Evolutionary conservation across 2,113 vertebrate species (phyloP), one percentile per base, ranked within the genome.

Genomic region (Cricetomys ansorgei): DNA sequence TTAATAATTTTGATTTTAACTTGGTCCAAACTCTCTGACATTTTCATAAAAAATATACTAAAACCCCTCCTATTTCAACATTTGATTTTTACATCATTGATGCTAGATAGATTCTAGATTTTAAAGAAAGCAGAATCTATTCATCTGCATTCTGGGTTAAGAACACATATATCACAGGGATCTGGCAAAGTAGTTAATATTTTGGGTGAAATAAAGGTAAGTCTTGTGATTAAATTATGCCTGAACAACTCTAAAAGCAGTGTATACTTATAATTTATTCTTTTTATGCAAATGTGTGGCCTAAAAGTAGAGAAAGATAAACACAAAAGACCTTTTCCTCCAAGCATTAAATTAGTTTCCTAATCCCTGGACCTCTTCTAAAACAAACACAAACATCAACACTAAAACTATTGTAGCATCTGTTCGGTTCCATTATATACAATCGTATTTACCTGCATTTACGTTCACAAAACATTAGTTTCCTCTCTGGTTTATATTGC

Each of bases 401-500:
- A 67, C 62, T 62, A 94, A 89, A 91, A 55, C 62, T 55, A 5
- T 79, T 73, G 7, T 75, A 79, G 31, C 50, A 96, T 88, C 75
- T 96, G 53, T 86, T 86, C 77, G 40, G 7, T 96, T 92, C 88
- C 91, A 72, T 75, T 92, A n/a, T 10, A 27, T 27, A 67, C 1
- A 94, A 29, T 13, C 67, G 25, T 11, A 87, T 34, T 93, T 29
- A n/a, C 3, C n/a, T n/a, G 19, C 1, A 53, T 65, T 95, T 84
- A 69, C 13, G 75, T 64, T 37, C 67, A 81, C 73, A 73, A 95
- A 81, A 94, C 13, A 81, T 67, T 37, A 23, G 92, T 92, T 65
- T 95, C 15, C 34, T 77, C n/a, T 77, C 37, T 85, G 59, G 59
- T 85, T 87, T 93, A 85, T 86, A 86, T 92, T 57, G 70, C 43